phyloP scores from a whole-genome alignment of 2,888 invertebrate genomes.

The Anagyrus pseudococci region DNA sequence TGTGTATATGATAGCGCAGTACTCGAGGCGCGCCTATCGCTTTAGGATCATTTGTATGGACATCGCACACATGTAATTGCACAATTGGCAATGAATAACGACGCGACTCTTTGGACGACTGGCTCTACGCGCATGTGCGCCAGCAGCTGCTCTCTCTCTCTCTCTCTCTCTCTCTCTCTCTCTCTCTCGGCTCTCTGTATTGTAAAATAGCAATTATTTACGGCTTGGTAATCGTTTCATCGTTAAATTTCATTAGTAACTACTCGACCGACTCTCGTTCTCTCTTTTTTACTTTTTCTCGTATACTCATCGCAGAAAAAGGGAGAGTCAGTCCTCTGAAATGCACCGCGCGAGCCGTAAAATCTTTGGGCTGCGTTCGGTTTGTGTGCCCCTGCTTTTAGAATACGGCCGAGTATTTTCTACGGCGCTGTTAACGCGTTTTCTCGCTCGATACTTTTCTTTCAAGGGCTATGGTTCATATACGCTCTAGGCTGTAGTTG shows the following conservation, averaged over 20 bases:
- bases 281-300: too few relatives aligned
- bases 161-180: too few relatives aligned
- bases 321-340: too few relatives aligned
- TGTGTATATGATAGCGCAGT: not conserved
- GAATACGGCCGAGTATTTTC: not conserved
- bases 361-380: not conserved
- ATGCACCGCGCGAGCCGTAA: not conserved
- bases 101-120: not conserved
- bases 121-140: not conserved
- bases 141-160: not conserved
- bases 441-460: not conserved
- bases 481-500: too few relatives aligned
- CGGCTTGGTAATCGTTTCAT: constrained; percentile 27
- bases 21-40: not conserved
- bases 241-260: constrained; percentile 32
- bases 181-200: not conserved
- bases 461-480: too few relatives aligned
- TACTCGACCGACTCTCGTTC: not conserved
- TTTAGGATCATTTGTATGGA: constrained; percentile 13
- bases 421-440: not conserved
- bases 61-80: constrained; percentile 30
- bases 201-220: constrained; percentile 29
- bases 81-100: constrained; percentile 36
- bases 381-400: not conserved
- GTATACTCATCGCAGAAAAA: too few relatives aligned